Evolutionary conservation across 1,140 invertebrate species (phyloP).

Genomic region (Apocrypta bakeri): DNA sequence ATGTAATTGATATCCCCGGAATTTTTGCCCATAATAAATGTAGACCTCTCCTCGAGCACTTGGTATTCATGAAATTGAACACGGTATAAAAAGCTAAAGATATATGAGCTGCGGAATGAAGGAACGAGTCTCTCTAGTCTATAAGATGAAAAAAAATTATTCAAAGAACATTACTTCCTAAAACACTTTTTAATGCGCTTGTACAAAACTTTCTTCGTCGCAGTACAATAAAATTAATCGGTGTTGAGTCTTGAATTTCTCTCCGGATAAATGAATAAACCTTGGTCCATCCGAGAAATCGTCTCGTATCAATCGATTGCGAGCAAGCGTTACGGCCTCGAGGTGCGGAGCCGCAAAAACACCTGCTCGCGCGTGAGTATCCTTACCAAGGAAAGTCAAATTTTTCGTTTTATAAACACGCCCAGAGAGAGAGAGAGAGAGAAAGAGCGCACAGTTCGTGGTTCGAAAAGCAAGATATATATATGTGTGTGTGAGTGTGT

Average conservation of each 20-base stretch:
- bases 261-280: too few species aligned
- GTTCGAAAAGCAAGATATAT: not conserved
- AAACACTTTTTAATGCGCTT: not conserved
- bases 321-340: too few species aligned
- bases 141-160: not conserved
- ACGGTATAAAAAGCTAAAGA: not conserved
- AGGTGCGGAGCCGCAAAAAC: not conserved
- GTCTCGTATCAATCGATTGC: not conserved
- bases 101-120: not conserved
- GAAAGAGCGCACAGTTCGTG: not conserved
- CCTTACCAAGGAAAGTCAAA: slow-evolving; percentile 29
- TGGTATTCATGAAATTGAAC: not conserved
- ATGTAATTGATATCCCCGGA: not conserved
- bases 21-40: not conserved
- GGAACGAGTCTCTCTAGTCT: too few species aligned
- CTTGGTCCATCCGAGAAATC: too few species aligned
- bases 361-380: not conserved
- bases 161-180: not conserved
- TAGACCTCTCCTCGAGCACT: not conserved
- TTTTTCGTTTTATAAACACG: not conserved
- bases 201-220: not conserved
- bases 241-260: not conserved
- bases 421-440: not conserved
- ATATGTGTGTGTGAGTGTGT: not conserved
- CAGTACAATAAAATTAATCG: not conserved